Base-by-base conservation (phyloP, 2,113 vertebrate species). In the Morone saxatilis region DNA sequence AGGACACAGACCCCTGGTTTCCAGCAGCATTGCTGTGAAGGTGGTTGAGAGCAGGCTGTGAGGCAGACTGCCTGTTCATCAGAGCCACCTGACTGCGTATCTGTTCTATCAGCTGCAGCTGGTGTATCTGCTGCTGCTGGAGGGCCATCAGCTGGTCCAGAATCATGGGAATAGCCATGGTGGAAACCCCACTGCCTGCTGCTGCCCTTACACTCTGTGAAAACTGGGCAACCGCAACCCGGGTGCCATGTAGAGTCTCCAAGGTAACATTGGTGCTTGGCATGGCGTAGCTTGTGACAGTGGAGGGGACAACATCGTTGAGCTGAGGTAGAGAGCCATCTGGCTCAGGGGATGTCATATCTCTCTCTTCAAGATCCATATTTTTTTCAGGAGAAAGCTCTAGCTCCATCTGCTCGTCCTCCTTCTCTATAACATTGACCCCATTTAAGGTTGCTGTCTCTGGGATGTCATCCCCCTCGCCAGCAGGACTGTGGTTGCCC, bases 191-290 rank as follows among this genome's bases (percentile, higher is more conserved):
- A 0, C 92, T 59, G 43, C 91, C 92, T 0, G 93, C 91, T 13
- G 96, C 93, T 0, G 96, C 94, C 43, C 96, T 93, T 0, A 97
- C 76, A 0, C 91, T 96, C 94, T 99, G 98, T 0, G 98, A 99
- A 94, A 99, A 99, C 92, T 99, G 98, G 0, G 98, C 98, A 0
- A 99, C 98, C 0, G 98, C 98, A 90, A 99, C 98, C 83, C 97
- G 97, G 7, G 98, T 99, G 93, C 98, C 97, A 80, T 99, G 97
- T 89, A 99, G 95, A 13, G 98, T 98, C 96, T 99, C 98, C 90
- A 99, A 93, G 0, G 98, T 99, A 87, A 99, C 98, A 11, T 99
- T 99, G 93, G 98, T 99, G 96, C 96, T 99, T 88, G 98, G 98
- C 97, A 99, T 97, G 90, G 90, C 86, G 81, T 98, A 99, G 89